Base-by-base conservation (phyloP, 37 sponge, comb jelly and placozoan genomes). In the Cliona cf. orientalis region DNA sequence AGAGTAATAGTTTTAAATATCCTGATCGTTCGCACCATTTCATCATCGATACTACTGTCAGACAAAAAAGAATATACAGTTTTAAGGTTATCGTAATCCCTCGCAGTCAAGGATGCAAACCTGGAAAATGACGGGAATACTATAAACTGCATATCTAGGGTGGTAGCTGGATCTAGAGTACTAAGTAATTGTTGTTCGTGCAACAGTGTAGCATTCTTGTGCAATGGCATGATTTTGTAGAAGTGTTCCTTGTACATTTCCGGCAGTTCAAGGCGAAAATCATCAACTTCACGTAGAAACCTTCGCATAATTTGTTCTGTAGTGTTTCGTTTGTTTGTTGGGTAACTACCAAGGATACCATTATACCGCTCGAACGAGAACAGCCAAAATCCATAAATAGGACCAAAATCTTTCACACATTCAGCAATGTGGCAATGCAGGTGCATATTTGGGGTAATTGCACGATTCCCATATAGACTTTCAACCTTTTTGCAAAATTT, bases 401-500 rank as follows among this genome's bases (percentile, higher is more conserved):
- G 84, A 26, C 89, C 84, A 77, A 42, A 89, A 33, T 87, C 81
- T 25, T 37, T 23, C 1, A 87, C n/a, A 57, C 89, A 89, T 33
- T 82, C 84, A 21, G 2, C 22, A 2, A 89, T 29, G 53, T 89
- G 89, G 11, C 35, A 43, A 49, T 69, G 72, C 34, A 89, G 53
- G 38, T 89, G 89, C 64, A 89, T 82, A 23, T 89, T 89, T 38
- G 72, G 69, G 0, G 88, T 87, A 33, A 61, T 75, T 26, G 44
- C 29, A 26, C 32, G 1, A 1, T 36, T 53, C 25, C 80, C 80
- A 74, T 87, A 87, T 31, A 87, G 28, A 4, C 2, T 23, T 53
- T 80, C 44, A 60, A 71, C 41, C 23, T 1, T 39, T 49, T 45
- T 2, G 41, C 79, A 89, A 61, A 77, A 89, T 14, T 71, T 0